Percentiles rank a stretch among this genome's conserved stretches.
These are phyloP conservation scores for Buphagus erythrorhynchus DNA, from an alignment of 2,797 vertebrate genomes.

Conservation along the genomic window DNA sequence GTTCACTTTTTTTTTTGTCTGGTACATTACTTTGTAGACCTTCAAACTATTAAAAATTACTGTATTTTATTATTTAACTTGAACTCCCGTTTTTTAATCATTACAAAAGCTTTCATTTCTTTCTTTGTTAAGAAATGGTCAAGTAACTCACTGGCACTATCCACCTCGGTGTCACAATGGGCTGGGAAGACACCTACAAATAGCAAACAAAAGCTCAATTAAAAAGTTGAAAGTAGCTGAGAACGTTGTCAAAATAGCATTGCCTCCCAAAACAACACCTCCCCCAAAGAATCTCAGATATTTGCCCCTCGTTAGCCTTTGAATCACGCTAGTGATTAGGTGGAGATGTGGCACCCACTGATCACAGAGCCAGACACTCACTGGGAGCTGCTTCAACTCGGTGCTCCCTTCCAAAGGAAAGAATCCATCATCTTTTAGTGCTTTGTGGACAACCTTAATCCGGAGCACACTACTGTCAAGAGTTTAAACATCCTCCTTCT, in stretches of 20 bases:
- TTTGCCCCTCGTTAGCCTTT: not conserved
- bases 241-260: not conserved
- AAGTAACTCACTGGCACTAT: conserved; percentile 85
- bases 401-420: not conserved
- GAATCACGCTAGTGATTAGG: not conserved
- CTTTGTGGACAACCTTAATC: not conserved
- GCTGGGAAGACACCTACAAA: conserved; percentile 80
- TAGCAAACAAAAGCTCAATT: conserved; percentile 10
- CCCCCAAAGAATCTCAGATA: not conserved
- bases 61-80: not conserved
- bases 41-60: not conserved
- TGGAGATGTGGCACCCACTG: not conserved
- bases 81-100: not conserved
- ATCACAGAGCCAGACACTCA: not conserved
- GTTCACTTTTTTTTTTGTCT: not conserved
- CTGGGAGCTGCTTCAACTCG: not conserved
- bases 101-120: not conserved
- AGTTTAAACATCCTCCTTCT: not conserved
- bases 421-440: not conserved
- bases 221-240: not conserved
- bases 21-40: not conserved
- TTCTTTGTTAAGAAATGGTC: not conserved
- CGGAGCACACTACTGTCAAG: not conserved
- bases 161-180: conserved; percentile 88
- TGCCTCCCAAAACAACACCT: not conserved